These are phyloP conservation scores for Mallateleia sp. DNA, from an alignment of 2,888 invertebrate species.

Conservation along the genomic window DNA sequence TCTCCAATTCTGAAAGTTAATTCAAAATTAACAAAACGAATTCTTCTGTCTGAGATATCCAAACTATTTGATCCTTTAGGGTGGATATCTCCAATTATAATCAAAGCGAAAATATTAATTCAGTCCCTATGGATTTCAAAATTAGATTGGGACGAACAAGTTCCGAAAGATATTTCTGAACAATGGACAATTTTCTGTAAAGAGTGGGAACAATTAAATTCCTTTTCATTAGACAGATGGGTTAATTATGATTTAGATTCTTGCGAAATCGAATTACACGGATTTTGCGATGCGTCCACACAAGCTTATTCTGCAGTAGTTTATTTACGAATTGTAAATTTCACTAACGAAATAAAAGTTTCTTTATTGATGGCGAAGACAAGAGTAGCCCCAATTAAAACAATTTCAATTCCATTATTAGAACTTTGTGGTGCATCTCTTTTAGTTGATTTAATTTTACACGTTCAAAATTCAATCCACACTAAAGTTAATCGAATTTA, in stretches of 20 bases:
- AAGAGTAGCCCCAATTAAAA: not conserved
- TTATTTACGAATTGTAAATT: not conserved
- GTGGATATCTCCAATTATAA: slow-evolving; percentile 1
- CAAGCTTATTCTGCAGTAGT: not conserved
- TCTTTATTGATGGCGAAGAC: not conserved
- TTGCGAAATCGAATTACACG: not conserved
- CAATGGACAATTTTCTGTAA: not conserved
- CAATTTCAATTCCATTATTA: not conserved
- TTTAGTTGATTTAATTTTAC: not conserved
- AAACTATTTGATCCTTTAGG: slow-evolving; percentile 7
- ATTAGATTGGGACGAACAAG: slow-evolving; percentile 2
- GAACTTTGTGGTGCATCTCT: not conserved
- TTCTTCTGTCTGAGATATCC: not conserved
- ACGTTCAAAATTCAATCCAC: not conserved
- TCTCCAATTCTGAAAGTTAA: too few relatives aligned
- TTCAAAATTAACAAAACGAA: slow-evolving; percentile 19
- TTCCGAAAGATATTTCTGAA: not conserved
- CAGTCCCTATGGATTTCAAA: not conserved
- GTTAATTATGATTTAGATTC: not conserved
- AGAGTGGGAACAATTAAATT: not conserved
- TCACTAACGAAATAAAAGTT: not conserved
- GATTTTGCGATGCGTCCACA: not conserved
- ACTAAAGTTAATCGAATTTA: not conserved
- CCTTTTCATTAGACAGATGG: not conserved
- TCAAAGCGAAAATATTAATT: slow-evolving; percentile 1